Conservation (phyloP, 2,888 invertebrate genomes). For the Lasioglossum figueresi region DNA sequence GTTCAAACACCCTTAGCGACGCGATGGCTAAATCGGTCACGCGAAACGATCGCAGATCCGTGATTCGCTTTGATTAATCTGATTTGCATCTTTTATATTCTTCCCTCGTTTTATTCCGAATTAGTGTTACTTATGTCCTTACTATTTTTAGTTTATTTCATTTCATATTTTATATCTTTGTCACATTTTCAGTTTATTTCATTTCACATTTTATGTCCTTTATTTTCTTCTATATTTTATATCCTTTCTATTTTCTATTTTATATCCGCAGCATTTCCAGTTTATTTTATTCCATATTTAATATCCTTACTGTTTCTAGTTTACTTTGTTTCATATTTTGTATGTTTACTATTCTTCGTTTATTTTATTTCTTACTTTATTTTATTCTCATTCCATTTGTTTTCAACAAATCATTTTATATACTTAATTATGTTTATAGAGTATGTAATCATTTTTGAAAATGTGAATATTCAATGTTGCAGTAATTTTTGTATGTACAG, state of each 20-base stretch:
- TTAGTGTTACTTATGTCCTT: background rate
- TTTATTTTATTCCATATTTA: too few species aligned
- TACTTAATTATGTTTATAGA: background rate
- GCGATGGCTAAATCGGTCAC: constrained; percentile 25
- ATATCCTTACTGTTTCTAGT: too few species aligned
- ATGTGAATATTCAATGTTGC: background rate
- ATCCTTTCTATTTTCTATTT: background rate
- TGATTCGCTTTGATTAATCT: background rate
- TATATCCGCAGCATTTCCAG: background rate
- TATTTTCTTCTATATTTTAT: background rate
- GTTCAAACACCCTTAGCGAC: background rate
- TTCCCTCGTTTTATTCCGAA: background rate
- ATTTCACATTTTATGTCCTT: too few species aligned
- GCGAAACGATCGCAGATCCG: background rate
- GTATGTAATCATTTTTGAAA: background rate
- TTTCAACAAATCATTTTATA: background rate
- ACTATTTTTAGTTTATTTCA: background rate
- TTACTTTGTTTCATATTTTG: too few species aligned
- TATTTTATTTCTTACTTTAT: too few species aligned
- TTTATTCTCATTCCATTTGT: too few species aligned
- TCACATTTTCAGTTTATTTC: too few species aligned
- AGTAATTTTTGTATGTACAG: background rate
- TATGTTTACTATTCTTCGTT: too few species aligned
- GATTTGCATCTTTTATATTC: background rate
- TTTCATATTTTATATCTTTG: background rate